Evolutionary conservation across 2,797 vertebrate species (phyloP).

Genomic region (Enteromius viviparus): DNA sequence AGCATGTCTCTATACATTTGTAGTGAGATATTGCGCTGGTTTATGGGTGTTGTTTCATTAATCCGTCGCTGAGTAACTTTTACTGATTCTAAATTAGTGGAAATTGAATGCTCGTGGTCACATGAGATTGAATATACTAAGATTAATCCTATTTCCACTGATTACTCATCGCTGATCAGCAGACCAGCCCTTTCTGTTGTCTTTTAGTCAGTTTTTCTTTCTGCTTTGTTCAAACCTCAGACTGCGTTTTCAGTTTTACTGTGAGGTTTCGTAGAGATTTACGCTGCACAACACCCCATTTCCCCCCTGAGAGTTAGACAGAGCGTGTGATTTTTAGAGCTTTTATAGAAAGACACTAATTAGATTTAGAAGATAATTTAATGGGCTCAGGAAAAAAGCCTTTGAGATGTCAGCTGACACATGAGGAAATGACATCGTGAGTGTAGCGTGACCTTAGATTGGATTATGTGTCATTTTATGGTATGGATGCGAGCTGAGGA

Average conservation of each 20-base stretch:
- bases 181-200: neutral
- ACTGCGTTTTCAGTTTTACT: slow-evolving; percentile 16
- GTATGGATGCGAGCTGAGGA: slow-evolving; percentile 24
- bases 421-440: slow-evolving; percentile 60
- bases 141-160: neutral
- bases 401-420: slow-evolving; percentile 52
- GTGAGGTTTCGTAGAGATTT: neutral
- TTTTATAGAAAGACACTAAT: slow-evolving; percentile 77
- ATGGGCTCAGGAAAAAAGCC: slow-evolving; percentile 57
- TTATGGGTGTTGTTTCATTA: neutral
- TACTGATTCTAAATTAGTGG: neutral
- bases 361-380: slow-evolving; percentile 69
- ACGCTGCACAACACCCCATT: slow-evolving; percentile 16
- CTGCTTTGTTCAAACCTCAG: slow-evolving; percentile 7
- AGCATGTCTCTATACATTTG: neutral
- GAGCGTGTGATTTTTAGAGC: slow-evolving; percentile 54
- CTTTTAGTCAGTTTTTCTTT: neutral
- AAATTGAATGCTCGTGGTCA: slow-evolving; percentile 7
- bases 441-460: slow-evolving; percentile 37
- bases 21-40: neutral
- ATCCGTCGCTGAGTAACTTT: neutral
- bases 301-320: slow-evolving; percentile 63
- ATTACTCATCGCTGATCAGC: slow-evolving; percentile 8
- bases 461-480: slow-evolving; percentile 45
- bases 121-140: neutral